These are phyloP conservation scores for Netelia fuscicornis DNA, from an alignment of 2,888 invertebrate species.

Conservation along the genomic window DNA sequence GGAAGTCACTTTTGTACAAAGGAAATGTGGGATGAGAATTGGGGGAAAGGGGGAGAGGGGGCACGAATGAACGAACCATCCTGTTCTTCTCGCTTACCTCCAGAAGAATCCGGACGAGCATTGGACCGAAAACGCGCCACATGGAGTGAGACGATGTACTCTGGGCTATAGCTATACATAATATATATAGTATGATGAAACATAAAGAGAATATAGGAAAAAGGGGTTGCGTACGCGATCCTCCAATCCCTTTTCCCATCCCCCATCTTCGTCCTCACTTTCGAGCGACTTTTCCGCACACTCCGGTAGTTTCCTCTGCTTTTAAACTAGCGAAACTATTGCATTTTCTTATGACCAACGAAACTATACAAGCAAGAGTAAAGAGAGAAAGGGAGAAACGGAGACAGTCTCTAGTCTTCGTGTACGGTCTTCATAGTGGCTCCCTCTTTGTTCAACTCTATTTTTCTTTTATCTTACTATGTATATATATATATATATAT, in stretches of 20 bases:
- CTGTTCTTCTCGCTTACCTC: conserved; percentile 51
- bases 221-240: conserved; percentile 28
- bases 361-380: conserved; percentile 70
- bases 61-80: conserved; percentile 2
- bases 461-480: conserved; percentile 48
- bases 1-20: conserved; percentile 47
- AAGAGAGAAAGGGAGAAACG: not conserved
- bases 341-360: conserved; percentile 78
- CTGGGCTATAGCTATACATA: not conserved
- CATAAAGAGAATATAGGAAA: conserved; percentile 21
- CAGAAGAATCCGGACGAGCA: conserved; percentile 37
- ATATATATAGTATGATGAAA: conserved; percentile 16
- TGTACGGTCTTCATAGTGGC: conserved; percentile 32
- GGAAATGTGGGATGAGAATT: not conserved
- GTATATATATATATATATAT: not conserved
- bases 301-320: conserved; percentile 74
- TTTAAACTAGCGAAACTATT: conserved; percentile 80
- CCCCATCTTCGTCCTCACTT: not conserved
- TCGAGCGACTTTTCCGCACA: conserved; percentile 58
- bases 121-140: conserved; percentile 44
- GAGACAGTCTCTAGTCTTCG: not conserved
- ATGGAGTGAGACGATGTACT: conserved; percentile 9
- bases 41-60: conserved; percentile 2
- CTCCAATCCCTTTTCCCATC: conserved; percentile 11
- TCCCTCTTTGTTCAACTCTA: conserved; percentile 61